Percentiles rank a stretch among this genome's conserved stretches.
phyloP scores from a whole-genome alignment of 2,888 invertebrate genomes.

The Cerastis leucographa region DNA sequence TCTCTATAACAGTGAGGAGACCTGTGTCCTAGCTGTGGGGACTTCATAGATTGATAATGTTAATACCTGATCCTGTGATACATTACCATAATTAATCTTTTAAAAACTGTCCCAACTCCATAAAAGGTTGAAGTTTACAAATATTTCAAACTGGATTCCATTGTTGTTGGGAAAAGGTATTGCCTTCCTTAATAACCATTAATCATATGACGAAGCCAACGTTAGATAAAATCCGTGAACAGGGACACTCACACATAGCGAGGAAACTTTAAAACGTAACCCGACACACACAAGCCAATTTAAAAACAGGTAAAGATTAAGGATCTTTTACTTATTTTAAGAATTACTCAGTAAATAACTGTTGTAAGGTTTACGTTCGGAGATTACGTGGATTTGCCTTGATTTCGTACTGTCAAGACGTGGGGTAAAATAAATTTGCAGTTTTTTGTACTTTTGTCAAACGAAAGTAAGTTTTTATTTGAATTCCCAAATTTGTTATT shows the following conservation, averaged over 20 bases:
- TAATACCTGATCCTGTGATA: not conserved
- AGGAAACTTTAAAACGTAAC: conserved; percentile 63
- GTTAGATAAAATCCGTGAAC: conserved; percentile 82
- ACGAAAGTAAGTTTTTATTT: conserved; percentile 37
- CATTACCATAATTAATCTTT: conserved; percentile 22
- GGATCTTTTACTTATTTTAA: conserved; percentile 69
- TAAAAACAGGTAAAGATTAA: conserved; percentile 72
- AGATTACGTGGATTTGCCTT: conserved; percentile 58
- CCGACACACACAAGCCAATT: conserved; percentile 70
- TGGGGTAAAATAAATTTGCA: conserved; percentile 32
- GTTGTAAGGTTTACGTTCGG: conserved; percentile 61
- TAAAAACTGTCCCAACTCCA: conserved; percentile 16
- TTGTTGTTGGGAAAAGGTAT: conserved; percentile 86
- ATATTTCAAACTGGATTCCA: conserved; percentile 78
- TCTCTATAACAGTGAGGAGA: not conserved
- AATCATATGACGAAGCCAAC: conserved; percentile 83
- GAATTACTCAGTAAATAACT: conserved; percentile 72
- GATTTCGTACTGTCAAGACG: conserved; percentile 46
- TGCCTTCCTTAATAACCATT: conserved; percentile 83
- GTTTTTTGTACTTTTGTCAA: conserved; percentile 19
- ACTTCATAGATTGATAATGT: not conserved
- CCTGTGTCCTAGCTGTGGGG: not conserved
- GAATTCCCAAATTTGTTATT: conserved; percentile 10
- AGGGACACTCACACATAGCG: conserved; percentile 68
- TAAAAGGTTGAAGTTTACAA: conserved; percentile 68